phyloP scores from a whole-genome alignment of 2,113 vertebrate genomes.

The Erinaceus europaeus region DNA sequence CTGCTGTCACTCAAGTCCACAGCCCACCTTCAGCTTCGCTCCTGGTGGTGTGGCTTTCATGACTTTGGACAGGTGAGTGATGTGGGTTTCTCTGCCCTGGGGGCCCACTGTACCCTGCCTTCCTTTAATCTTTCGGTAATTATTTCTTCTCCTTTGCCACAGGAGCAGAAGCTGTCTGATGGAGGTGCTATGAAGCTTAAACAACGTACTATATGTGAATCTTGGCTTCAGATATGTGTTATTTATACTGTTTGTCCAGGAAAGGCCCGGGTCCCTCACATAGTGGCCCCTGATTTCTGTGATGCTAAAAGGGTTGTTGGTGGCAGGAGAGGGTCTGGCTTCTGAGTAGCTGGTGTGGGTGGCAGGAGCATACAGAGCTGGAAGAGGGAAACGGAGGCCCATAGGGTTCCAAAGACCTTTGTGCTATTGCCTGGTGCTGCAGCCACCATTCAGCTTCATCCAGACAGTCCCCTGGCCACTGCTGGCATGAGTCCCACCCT shows the following conservation, averaged over 20 bases:
- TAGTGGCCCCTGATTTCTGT: neutral
- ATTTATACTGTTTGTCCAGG: neutral
- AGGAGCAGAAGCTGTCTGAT: neutral
- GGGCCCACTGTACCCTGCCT: neutral
- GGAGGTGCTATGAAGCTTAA: neutral
- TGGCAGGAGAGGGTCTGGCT: neutral
- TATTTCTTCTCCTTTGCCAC: constrained; percentile 16
- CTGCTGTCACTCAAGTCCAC: no score
- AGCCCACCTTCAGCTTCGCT: neutral
- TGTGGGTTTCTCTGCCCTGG: neutral
- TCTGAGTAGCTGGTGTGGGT: neutral
- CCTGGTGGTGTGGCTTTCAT: fast-evolving
- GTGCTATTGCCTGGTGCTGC: neutral
- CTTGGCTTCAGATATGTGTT: neutral
- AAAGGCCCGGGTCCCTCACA: neutral
- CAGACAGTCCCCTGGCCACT: neutral
- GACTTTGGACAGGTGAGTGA: no score
- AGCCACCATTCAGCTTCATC: neutral
- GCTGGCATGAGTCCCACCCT: constrained; percentile 64
- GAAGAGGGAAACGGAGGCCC: neutral
- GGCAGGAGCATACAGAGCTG: no score
- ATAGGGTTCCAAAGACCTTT: neutral
- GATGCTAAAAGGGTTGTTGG: no score
- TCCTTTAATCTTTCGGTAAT: neutral
- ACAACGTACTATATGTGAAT: fast-evolving